These are phyloP conservation scores for Noctua comes DNA, from an alignment of 2,888 invertebrate genomes.

Conservation along the genomic window DNA sequence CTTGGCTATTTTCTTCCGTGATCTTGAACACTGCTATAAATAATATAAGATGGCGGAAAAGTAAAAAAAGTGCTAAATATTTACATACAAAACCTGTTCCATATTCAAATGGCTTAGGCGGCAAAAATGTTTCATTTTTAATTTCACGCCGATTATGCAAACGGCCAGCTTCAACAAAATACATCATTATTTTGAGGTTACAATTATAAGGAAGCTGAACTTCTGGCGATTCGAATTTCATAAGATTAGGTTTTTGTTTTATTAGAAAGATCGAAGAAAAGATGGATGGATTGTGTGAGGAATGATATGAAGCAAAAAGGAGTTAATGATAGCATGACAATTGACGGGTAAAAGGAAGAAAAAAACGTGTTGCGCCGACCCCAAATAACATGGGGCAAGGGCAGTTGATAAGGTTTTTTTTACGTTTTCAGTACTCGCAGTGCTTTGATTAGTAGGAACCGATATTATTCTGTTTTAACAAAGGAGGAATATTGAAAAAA, in stretches of 20 bases:
- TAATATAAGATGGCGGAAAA: not conserved
- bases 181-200: not conserved
- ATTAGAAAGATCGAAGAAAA: too few relatives aligned
- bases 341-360: too few relatives aligned
- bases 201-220: conserved; percentile 23
- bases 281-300: too few relatives aligned
- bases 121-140: conserved; percentile 15
- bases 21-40: not conserved
- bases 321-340: too few relatives aligned
- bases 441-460: not conserved
- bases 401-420: not conserved
- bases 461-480: not conserved
- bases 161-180: conserved; percentile 2
- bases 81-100: conserved; percentile 8
- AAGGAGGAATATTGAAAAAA: not conserved
- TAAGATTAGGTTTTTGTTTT: not conserved
- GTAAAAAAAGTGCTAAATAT: conserved; percentile 2
- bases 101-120: not conserved
- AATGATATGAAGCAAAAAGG: too few relatives aligned
- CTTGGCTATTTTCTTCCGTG: not conserved
- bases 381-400: too few relatives aligned
- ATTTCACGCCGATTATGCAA: conserved; percentile 36
- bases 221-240: not conserved
- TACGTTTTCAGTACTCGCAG: not conserved
- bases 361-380: too few relatives aligned